phyloP scores from a whole-genome alignment of 2,888 invertebrate species.

The Lomographa bimaculata region DNA sequence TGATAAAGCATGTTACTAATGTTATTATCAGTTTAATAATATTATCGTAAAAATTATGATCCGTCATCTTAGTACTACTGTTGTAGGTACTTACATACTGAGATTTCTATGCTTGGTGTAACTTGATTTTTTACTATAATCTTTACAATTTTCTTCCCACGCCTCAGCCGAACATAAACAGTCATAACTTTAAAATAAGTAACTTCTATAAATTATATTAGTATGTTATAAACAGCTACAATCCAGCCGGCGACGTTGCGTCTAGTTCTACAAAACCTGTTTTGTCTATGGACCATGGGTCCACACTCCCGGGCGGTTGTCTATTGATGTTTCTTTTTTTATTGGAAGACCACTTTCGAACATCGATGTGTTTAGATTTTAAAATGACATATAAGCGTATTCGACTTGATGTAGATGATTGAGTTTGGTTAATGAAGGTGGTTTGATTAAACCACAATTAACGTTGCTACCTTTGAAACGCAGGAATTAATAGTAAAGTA shows the following conservation, averaged over 20 bases:
- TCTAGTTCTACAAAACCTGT: conserved; percentile 23
- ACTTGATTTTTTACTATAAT: too few relatives aligned
- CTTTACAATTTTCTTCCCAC: conserved; percentile 15
- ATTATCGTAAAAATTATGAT: too few relatives aligned
- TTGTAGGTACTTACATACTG: too few relatives aligned
- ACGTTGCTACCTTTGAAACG: too few relatives aligned
- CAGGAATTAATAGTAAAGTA: too few relatives aligned
- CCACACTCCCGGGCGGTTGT: conserved; percentile 17
- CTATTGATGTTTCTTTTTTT: conserved; percentile 24
- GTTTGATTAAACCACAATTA: too few relatives aligned
- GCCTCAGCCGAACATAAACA: conserved; percentile 1
- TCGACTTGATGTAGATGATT: conserved; percentile 2
- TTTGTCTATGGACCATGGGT: conserved; percentile 1
- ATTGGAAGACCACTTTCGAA: conserved; percentile 8
- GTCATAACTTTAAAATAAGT: conserved; percentile 5
- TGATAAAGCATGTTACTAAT: too few relatives aligned
- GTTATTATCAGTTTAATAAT: too few relatives aligned
- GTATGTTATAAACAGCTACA: conserved; percentile 11
- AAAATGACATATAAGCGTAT: conserved; percentile 8
- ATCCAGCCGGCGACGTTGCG: conserved; percentile 24
- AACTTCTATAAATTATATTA: conserved; percentile 14
- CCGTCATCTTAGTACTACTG: too few relatives aligned
- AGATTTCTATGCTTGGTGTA: too few relatives aligned
- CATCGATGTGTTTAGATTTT: conserved; percentile 19
- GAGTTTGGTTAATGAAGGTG: not conserved